Evolutionary conservation across 1,140 invertebrate species (phyloP), one percentile per base, ranked within the genome.

Genomic region (Aphidius ervi): DNA sequence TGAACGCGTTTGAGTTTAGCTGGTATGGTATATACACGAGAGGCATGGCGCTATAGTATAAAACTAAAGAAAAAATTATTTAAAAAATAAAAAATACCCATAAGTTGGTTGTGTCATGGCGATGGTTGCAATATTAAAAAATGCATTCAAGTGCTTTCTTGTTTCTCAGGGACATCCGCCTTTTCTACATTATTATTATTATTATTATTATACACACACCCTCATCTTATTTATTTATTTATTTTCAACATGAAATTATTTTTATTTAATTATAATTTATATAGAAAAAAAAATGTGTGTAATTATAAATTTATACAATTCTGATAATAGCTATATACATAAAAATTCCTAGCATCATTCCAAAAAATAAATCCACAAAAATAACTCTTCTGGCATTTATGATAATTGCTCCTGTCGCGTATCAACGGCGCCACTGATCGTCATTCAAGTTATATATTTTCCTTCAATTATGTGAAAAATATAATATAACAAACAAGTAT

Each of bases 321-420:
- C 31, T 10, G 54, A 8, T 52, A 56, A 53, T 48, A 58, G 47
- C 47, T n/a, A 4, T 52, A 52, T 52, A 52, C 49, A 40, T 40
- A 58, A 43, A 47, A 59, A 64, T 62, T 70, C 63, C 67, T 67
- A 66, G 65, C 63, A 66, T 67, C 61, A 68, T 70, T 63, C 58
- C 61, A 52, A 65, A 66, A 68, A 66, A 31, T 31, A 31, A 31
- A 31, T 56, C 55, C 54, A 47, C 37, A 31, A 57, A 63, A 63
- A 68, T 67, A 49, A 52, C 37, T 52, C 63, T 66, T 55, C 53
- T 52, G 63, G 54, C 67, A 67, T 70, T 72, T 72, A 72, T 72
- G 65, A 70, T 72, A 70, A 70, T 70, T 70, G 69, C 66, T 62
- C 46, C 56, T 58, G 56, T 58, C 65, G 56, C 63, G 60, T 56